A percentile compares a stretch with the other conserved stretches of the same genome.
These are phyloP conservation scores for Polypterus bichir DNA, from an alignment of 2,113 vertebrate species.

Conservation along the genomic window DNA sequence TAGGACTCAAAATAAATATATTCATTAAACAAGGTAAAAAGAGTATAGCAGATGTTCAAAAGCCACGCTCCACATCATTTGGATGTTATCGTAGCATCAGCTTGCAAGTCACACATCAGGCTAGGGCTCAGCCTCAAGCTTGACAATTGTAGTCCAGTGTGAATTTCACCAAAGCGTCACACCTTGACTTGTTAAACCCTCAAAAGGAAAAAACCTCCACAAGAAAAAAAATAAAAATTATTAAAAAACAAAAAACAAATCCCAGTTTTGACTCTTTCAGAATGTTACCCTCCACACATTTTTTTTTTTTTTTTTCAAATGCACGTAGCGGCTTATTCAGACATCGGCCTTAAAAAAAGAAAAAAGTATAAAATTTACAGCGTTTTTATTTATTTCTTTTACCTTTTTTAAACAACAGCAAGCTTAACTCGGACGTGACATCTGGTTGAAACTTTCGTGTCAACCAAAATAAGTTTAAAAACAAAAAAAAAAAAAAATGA, in stretches of 20 bases:
- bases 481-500: conserved; percentile 11
- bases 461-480: conserved; percentile 14
- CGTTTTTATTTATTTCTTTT: conserved; percentile 24
- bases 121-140: too few relatives aligned
- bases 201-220: not conserved
- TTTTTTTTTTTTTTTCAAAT: conserved; percentile 47
- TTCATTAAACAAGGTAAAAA: too few relatives aligned
- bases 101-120: too few relatives aligned
- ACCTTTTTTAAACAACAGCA: conserved; percentile 49
- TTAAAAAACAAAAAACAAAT: conserved; percentile 24
- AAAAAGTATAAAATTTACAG: not conserved
- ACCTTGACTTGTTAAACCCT: not conserved
- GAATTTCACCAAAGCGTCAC: too few relatives aligned
- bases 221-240: not conserved
- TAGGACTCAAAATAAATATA: too few relatives aligned
- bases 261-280: conserved; percentile 27
- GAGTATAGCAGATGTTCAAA: too few relatives aligned
- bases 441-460: conserved; percentile 58
- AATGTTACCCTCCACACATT: conserved; percentile 55
- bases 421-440: conserved; percentile 64
- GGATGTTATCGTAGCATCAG: too few relatives aligned
- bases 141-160: too few relatives aligned
- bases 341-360: conserved; percentile 38
- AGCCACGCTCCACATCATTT: too few relatives aligned
- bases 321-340: conserved; percentile 49